Base-by-base conservation (phyloP, 2,888 invertebrate genomes). In the Euzophera pinguis region DNA sequence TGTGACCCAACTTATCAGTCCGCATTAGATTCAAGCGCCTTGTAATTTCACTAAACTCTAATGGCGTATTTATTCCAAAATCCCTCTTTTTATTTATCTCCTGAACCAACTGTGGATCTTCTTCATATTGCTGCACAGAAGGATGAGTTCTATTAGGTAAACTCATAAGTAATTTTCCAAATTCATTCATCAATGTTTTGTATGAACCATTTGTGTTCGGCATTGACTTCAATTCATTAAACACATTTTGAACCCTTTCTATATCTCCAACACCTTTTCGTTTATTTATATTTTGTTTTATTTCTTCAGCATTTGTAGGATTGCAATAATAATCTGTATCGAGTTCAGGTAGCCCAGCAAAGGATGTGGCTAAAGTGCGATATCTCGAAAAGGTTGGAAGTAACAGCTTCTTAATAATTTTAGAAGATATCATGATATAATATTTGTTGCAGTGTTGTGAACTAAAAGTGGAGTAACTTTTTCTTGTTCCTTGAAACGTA, bases 131-230 rank as follows among this genome's bases (percentile, higher is more conserved):
- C 37, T 80, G 66, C 1, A 95, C 90, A 7, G 80, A 75, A 1
- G 95, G 94, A 76, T 96, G 95, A 4, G 96, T 95, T 63, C 66
- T 84, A 77, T 97, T 97, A 0, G 97, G 97, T 59, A 97, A 91
- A 76, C 87, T 92, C 50, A 83, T 75, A n/a, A 95, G 78, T 79
- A 95, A 94, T 43, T 76, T 71, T 4, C 86, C 72, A 12, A 95
- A 79, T 53, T 89, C 68, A 14, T 84, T 65, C 61, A 66, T 75
- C 5, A 81, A 50, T 39, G 47, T 62, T 34, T 69, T 53, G 56
- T 76, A 76, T 0, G 59, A 55, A 14, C 47, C 55, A 60, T 81
- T 71, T 6, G 60, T 56, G 38, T 48, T 42, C 49, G 74, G 54
- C 42, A 67, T 71, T 9, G 57, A 53, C 56, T 71, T 73, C 12